Evolutionary conservation across 2,888 invertebrate species (phyloP), one percentile per base, ranked within the genome.

Genomic region (Allolobophora icterica): DNA sequence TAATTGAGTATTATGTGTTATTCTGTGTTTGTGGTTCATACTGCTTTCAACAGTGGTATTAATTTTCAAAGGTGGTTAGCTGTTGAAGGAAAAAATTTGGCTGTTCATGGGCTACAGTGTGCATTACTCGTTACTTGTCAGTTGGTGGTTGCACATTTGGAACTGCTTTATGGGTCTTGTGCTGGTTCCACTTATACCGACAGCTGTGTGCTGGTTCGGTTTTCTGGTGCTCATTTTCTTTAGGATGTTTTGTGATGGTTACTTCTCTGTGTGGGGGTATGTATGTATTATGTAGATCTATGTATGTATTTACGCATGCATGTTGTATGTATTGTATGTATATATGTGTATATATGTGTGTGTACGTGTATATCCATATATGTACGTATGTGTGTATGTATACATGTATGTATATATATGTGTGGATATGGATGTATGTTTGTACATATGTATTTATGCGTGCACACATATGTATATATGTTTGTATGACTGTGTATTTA

Each of bases 91-190:
- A 71, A 13, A 71, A 71, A 71, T 4, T 71, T 71, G 30, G 6
- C 71, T 30, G 30, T 71, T 71, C 71, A 71, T 71, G 5, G n/a
- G 71, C 8, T 71, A n/a, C 1, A n/a, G 71, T 71, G 71, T n/a
- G n/a, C 11, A 71, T 71, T n/a, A 71, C 71, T 30, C 71, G 30
- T 71, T n/a, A 71, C 71, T 30, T n/a, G 30, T 71, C 71, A 71
- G 71, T 71, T 71, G n/a, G 71, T 71, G 71, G 71, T 71, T 71
- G 30, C n/a, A n/a, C 71, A 71, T 71, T n/a, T 71, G 71, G 71
- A 71, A 71, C 71, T 13, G n/a, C 71, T 71, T 71, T 71, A 71
- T n/a, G 17, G n/a, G 71, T 71, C 71, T n/a, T 71, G 0, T 4
- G 71, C 71, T n/a, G 71, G 71, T n/a, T 71, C 30, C 30, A 71